These are phyloP conservation scores for Drosophila sp. DNA, from an alignment of 1,140 invertebrate genomes.

Conservation along the genomic window DNA sequence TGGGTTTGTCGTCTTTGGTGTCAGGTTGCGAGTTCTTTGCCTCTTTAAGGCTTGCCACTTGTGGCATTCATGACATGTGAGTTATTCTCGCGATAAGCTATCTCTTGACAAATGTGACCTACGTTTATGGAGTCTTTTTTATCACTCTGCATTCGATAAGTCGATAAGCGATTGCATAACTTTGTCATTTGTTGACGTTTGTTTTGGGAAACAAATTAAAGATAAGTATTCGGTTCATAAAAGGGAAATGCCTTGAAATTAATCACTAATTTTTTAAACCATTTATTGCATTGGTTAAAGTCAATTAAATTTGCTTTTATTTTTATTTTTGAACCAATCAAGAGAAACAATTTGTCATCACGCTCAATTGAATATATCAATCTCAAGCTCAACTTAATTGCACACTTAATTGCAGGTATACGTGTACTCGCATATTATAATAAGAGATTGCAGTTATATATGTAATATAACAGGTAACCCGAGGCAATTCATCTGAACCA, in stretches of 20 bases:
- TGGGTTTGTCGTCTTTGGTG: conserved; percentile 28
- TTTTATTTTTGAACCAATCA: conserved; percentile 31
- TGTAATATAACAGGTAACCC: conserved; percentile 23
- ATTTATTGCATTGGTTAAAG: conserved; percentile 9
- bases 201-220: not conserved
- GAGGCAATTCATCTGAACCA: conserved; percentile 31
- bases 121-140: conserved; percentile 4
- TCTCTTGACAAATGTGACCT: conserved; percentile 2
- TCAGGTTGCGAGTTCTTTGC: conserved; percentile 19
- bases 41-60: conserved; percentile 27
- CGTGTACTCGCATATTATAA: not conserved
- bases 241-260: not conserved
- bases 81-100: conserved; percentile 24
- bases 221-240: not conserved
- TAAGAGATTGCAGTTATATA: not conserved
- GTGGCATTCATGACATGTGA: conserved; percentile 12
- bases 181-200: conserved; percentile 12
- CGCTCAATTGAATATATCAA: conserved; percentile 4
- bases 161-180: conserved; percentile 22
- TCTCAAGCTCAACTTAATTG: conserved; percentile 23
- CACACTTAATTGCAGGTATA: conserved; percentile 25
- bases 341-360: conserved; percentile 54
- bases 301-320: conserved; percentile 52
- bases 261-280: too few relatives aligned
- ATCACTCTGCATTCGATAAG: conserved; percentile 12